Conservation (phyloP, 1,140 invertebrate genomes). For the Marisa cornuarietis region DNA sequence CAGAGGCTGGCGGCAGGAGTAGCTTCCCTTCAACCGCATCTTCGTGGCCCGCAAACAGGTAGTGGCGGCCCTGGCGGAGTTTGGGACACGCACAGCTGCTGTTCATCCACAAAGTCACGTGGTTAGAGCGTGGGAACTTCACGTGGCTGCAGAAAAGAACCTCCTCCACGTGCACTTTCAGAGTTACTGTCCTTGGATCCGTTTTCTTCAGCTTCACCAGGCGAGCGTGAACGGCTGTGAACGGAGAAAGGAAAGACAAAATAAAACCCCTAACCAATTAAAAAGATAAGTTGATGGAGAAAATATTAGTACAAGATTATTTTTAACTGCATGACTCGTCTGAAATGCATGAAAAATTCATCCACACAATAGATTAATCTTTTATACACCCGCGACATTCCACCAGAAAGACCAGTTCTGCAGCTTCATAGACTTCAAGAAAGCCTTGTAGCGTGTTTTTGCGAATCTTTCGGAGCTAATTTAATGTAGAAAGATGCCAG, state of each 20-base stretch:
- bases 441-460: no score
- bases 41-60: conserved; percentile 43
- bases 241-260: conserved; percentile 26
- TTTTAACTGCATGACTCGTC: no score
- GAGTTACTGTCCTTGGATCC: conserved; percentile 34
- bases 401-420: no score
- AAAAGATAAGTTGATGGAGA: no score
- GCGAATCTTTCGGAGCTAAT: no score
- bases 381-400: no score
- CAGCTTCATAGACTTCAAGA: no score
- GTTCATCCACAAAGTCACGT: conserved; percentile 48
- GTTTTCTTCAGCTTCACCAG: conserved; percentile 31
- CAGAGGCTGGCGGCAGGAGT: conserved; percentile 34
- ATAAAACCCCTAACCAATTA: background rate
- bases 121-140: conserved; percentile 31
- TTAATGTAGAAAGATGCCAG: no score
- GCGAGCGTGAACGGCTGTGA: conserved; percentile 37
- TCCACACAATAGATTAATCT: no score
- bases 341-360: no score
- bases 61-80: conserved; percentile 32
- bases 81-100: conserved; percentile 47
- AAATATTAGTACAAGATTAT: no score
- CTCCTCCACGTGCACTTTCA: conserved; percentile 38
- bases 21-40: conserved; percentile 34
- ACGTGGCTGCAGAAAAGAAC: conserved; percentile 37